phyloP scores from a whole-genome alignment of 2,797 vertebrate genomes.

The Chelidonichthys spinosus region DNA sequence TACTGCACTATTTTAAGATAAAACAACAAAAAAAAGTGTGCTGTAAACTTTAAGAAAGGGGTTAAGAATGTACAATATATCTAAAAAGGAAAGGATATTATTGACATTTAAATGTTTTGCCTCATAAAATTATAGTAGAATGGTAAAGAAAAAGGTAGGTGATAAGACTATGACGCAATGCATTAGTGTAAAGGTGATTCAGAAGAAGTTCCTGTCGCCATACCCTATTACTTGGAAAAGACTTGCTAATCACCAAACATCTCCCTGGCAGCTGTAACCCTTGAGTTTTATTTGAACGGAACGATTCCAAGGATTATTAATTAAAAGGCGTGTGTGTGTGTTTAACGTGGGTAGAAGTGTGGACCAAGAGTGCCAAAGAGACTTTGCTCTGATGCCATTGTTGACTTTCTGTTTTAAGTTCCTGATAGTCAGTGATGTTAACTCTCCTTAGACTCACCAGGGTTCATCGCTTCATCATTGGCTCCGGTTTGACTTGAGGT shows the following conservation, averaged over 20 bases:
- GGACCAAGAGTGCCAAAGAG: neutral
- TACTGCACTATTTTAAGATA: neutral
- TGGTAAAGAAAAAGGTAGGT: neutral
- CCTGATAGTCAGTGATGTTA: neutral
- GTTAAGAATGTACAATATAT: neutral
- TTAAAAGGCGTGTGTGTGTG: neutral
- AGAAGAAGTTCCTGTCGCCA: neutral
- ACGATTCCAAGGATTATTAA: neutral
- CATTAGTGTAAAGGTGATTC: neutral
- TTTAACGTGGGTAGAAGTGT: neutral
- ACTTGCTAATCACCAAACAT: neutral
- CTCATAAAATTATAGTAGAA: neutral
- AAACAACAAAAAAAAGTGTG: neutral
- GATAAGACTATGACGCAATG: neutral
- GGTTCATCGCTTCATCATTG: neutral
- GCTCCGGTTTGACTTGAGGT: neutral
- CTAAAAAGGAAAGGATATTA: neutral
- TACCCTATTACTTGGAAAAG: neutral
- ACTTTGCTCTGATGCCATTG: neutral
- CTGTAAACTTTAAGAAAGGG: too few relatives aligned
- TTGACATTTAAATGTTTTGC: neutral
- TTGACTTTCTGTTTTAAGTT: slow-evolving; percentile 1
- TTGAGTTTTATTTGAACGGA: slow-evolving; percentile 28
- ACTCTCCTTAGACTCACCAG: neutral
- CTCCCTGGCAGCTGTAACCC: neutral